Base-by-base conservation (phyloP, 2,113 vertebrate genomes). In the Macroglossus sobrinus region DNA sequence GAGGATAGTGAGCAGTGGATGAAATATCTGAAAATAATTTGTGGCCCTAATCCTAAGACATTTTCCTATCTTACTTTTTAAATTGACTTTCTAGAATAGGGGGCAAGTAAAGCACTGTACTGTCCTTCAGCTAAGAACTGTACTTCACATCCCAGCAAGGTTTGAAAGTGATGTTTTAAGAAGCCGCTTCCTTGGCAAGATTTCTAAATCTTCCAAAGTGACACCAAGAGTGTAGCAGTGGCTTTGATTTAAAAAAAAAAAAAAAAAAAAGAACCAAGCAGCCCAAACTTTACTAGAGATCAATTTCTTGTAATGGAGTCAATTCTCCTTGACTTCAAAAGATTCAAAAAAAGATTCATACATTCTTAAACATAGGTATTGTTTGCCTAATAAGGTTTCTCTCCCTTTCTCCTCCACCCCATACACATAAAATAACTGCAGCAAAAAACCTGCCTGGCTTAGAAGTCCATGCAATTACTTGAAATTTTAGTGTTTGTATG, bases 1-100 rank as follows among this genome's bases (percentile, higher is more conserved):
- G n/a, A 3, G 22, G 8, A 13, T 45, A 66, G 19, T 21, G 66
- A 94, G 53, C 43, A 61, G 4, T 8, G 10, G 11, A 79, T 89
- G 9, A 84, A 69, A 90, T 87, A 80, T 24, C 33, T 94, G 30
- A 75, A 93, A 96, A 88, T 88, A 92, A 93, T 43, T 26, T 87
- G 69, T 93, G 30, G 33, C 4, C 38, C 71, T 75, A 69, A 68
- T 69, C 35, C 84, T 82, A 84, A 95, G 4, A 35, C 30, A 93
- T 53, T 81, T 78, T 82, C 35, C 35, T 89, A 66, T 47, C 40
- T 57, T 79, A 45, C 57, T 96, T 94, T 66, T 72, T 38, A 38
- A 45, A 12, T 2, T 81, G 53, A 71, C 59, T 50, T 68, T 80
- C 76, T 71, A 75, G 40, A 95, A 55, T 0, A 89, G 33, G 4